Base-by-base conservation (phyloP, 2,797 vertebrate species). In the Lithobates sylvaticus region DNA sequence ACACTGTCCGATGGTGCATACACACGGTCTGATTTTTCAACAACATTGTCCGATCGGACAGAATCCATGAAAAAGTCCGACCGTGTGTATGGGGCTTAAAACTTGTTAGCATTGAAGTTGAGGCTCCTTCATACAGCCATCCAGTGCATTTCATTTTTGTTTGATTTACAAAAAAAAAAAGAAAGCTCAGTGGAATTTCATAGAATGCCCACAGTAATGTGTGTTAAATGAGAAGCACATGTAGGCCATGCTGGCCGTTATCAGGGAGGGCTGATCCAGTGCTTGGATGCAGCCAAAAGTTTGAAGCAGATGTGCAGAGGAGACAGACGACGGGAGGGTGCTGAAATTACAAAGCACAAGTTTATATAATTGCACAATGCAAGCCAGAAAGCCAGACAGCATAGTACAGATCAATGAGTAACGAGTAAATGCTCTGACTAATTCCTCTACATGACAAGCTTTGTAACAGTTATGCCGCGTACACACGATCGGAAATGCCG, bases 201-300 rank as follows among this genome's bases (percentile, higher is more conserved):
- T 34, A 13, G 1, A 39, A 47, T 47, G 50, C 13, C 12, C 47
- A 76, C 2, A 54, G 15, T 21, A 34, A 73, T 61, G 39, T 34
- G 72, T 78, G 64, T 26, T 65, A 79, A 80, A 76, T 78, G 10
- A 65, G 42, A 34, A 70, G 58, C 79, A 86, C 21, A 72, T 86
- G 67, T 29, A 77, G 69, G 69, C 21, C 65, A 74, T 61, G 54
- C 5, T 50, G 13, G 69, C 77, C 29, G 68, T 71, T 15, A 39
- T 16, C 15, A 15, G 0, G 72, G 18, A 47, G 73, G 39, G 5
- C 44, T 71, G 68, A 36, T 10, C 27, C 61, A 47, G 4, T 26
- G 23, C 27, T n/a, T n/a, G 23, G 36, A 10, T 47, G 39, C n/a
- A 42, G 27, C 10, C 26, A 34, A 29, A 42, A 42, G 16, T 77